phyloP scores from a whole-genome alignment of 1,140 invertebrate genomes.

The Hormaphis cornu region DNA sequence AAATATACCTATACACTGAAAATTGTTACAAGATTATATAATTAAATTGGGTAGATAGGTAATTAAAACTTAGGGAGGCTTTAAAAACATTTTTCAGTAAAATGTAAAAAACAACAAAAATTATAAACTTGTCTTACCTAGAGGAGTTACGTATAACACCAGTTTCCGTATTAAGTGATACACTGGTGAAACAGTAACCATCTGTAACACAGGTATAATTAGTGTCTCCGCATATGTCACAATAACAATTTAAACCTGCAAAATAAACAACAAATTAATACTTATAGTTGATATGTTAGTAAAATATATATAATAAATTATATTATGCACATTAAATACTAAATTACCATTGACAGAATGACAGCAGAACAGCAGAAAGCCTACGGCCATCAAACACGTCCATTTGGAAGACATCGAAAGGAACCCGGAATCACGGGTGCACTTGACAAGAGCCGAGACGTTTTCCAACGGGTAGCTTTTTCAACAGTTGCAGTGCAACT shows the following conservation, averaged over 20 bases:
- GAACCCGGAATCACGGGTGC: too few relatives aligned
- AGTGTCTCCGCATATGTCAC: conserved; percentile 62
- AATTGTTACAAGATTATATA: too few relatives aligned
- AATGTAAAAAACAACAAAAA: conserved; percentile 35
- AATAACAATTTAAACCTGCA: conserved; percentile 61
- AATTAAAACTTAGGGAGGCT: too few relatives aligned
- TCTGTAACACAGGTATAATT: conserved; percentile 79
- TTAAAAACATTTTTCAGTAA: neutral
- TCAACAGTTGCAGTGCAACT: too few relatives aligned
- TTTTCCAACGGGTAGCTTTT: too few relatives aligned
- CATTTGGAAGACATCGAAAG: conserved; percentile 25
- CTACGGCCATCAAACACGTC: neutral
- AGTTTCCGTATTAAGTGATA: conserved; percentile 51
- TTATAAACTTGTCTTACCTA: conserved; percentile 50
- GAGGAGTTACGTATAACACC: conserved; percentile 55
- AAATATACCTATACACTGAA: too few relatives aligned
- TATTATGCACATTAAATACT: neutral
- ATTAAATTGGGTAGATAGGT: too few relatives aligned
- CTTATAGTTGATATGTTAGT: neutral
- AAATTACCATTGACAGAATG: neutral
- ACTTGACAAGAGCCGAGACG: too few relatives aligned
- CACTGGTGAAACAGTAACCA: conserved; percentile 74
- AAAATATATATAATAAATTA: too few relatives aligned
- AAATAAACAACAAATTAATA: conserved; percentile 38
- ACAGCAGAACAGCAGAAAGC: neutral